Base-by-base conservation (phyloP, 2,797 vertebrate species). In the Halcyon leucocephala region DNA sequence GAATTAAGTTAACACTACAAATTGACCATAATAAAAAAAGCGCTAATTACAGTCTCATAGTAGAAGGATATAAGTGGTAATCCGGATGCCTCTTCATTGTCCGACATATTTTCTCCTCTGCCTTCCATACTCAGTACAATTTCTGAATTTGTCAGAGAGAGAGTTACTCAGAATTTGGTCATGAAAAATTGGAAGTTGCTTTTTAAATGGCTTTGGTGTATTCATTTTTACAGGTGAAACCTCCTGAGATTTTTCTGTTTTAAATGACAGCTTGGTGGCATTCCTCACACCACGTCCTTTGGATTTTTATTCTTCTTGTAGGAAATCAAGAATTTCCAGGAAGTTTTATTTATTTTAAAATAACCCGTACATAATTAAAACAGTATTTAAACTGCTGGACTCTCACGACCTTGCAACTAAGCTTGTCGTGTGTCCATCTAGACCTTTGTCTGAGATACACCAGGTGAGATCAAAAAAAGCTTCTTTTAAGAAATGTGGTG, bases 351-450 rank as follows among this genome's bases (percentile, higher is more conserved):
- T 70, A 46, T 80, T 85, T 72, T 58, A 80, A 72, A 41, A 17
- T 52, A 35, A 13, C 39, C 17, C 5, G 5, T 46, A 46, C 20
- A 6, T 73, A 77, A 77, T 70, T 62, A 1, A 52, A 72, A 15
- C 48, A 81, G 7, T 11, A 39, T 65, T 71, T 72, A 24, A 39
- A 0, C 44, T 4, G 1, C 60, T 82, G 26, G 52, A 37, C 35
- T 12, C 52, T 78, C 8, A 8, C 0, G 0, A 3, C 48, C 70
- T 65, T 28, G 9, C 62, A 49, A 5, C 31, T 48, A 6, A 17
- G 10, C 26, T 1, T 17, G 21, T 7, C 0, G 0, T 6, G 20
- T 29, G 29, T 72, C 44, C 2, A 2, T 31, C 33, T 14, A 12
- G 84, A 29, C 37, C 37, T 82, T 52, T 66, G 31, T 18, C 41